phyloP scores from a whole-genome alignment of 35 echinoderm and acorn worm genomes.

The Lytechinus pictus region DNA sequence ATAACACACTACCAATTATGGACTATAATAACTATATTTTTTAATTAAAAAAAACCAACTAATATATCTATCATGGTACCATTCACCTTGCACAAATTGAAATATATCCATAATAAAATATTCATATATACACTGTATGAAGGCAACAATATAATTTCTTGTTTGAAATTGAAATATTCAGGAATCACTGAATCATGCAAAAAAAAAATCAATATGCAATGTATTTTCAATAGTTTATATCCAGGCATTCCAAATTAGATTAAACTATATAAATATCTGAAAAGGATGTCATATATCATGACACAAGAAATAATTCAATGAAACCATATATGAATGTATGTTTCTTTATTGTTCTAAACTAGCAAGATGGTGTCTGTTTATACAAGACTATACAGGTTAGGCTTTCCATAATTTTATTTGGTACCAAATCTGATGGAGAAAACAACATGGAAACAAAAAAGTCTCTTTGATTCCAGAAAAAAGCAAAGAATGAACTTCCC shows the following conservation, averaged over 20 bases:
- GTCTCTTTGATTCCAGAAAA: neutral
- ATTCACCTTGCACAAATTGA: neutral
- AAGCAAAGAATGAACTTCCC: neutral
- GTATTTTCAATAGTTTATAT: neutral
- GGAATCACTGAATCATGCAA: neutral
- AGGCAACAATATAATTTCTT: neutral
- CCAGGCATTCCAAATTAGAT: neutral
- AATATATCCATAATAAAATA: neutral
- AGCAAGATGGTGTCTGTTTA: neutral
- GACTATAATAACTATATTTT: neutral
- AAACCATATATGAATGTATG: neutral
- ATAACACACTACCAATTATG: neutral
- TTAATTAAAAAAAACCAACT: neutral
- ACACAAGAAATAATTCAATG: neutral
- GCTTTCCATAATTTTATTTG: neutral
- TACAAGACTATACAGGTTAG: neutral
- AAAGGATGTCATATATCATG: neutral
- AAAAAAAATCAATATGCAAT: neutral
- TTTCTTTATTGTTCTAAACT: neutral
- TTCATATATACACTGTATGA: constrained; percentile 14
- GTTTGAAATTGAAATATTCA: neutral
- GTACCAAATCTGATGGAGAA: no score
- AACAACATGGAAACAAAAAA: neutral
- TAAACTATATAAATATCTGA: neutral
- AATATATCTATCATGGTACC: neutral